Evolutionary conservation across 2,113 vertebrate species (phyloP).

Genomic region (Lynx canadensis): DNA sequence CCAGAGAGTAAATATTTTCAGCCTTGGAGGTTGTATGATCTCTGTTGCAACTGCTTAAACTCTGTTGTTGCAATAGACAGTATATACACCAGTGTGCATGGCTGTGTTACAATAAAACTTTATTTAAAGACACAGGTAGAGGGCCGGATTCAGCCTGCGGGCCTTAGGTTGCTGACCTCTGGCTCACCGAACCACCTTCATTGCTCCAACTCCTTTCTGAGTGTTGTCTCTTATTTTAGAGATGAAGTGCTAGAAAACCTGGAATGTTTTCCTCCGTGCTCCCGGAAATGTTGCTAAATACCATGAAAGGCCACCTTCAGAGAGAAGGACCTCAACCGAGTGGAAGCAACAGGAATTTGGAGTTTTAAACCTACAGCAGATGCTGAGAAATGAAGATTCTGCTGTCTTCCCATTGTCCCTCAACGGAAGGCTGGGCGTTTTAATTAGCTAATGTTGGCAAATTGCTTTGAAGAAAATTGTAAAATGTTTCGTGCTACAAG

Average conservation of each 20-base stretch:
- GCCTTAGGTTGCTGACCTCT: background rate
- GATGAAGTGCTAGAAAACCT: background rate
- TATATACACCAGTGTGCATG: background rate
- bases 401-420: slow-evolving; percentile 35
- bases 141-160: background rate
- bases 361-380: slow-evolving; percentile 20
- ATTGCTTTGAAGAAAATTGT: slow-evolving; percentile 78
- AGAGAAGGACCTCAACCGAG: slow-evolving; percentile 1
- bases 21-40: background rate
- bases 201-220: background rate
- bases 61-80: background rate
- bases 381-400: slow-evolving; percentile 37
- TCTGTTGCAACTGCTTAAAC: background rate
- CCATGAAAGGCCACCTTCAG: background rate
- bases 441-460: slow-evolving; percentile 78
- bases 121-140: background rate
- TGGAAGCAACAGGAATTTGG: background rate
- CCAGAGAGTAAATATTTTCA: too few species aligned
- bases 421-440: slow-evolving; percentile 65
- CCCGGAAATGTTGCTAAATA: background rate
- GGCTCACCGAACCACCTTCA: background rate
- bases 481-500: slow-evolving; percentile 66
- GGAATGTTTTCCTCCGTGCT: background rate
- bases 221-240: background rate
- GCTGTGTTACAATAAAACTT: slow-evolving; percentile 53